Conservation (phyloP, 1,140 invertebrate genomes). For the Aphelinus certus region DNA sequence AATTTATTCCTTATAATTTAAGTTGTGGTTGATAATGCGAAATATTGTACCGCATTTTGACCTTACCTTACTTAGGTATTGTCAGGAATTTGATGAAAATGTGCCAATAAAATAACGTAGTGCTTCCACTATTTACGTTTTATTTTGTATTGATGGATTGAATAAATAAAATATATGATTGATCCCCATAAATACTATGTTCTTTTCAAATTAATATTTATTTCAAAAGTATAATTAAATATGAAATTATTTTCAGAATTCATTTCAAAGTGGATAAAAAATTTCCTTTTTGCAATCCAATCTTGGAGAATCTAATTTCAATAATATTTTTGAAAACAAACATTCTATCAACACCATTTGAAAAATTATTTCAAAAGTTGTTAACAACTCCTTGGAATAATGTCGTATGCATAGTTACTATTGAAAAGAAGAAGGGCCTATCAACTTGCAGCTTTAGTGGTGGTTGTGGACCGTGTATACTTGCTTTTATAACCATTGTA, state of each 20-base stretch:
- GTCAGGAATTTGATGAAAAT: constrained; percentile 15
- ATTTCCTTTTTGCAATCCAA: too few species aligned
- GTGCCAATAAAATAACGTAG: constrained; percentile 31
- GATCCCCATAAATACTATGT: too few species aligned
- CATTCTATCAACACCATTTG: too few species aligned
- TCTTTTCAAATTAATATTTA: too few species aligned
- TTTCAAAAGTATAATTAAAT: too few species aligned
- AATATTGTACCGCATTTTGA: background rate
- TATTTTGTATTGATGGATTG: constrained; percentile 26
- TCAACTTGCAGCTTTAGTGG: constrained; percentile 19
- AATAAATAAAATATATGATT: constrained; percentile 26
- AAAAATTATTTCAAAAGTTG: background rate
- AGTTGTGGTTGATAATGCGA: background rate
- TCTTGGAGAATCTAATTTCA: too few species aligned
- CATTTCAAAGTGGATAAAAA: too few species aligned
- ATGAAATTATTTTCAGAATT: too few species aligned
- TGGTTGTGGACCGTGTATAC: background rate
- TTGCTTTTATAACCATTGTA: constrained; percentile 1
- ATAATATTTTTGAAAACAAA: too few species aligned
- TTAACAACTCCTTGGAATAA: constrained; percentile 26
- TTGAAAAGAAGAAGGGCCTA: constrained; percentile 25
- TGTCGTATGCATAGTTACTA: background rate
- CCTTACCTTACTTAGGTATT: constrained; percentile 3
- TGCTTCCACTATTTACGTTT: constrained; percentile 21
- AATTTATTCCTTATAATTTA: constrained; percentile 4